phyloP scores from a whole-genome alignment of 2,797 vertebrate species.

The Oreortyx pictus region DNA sequence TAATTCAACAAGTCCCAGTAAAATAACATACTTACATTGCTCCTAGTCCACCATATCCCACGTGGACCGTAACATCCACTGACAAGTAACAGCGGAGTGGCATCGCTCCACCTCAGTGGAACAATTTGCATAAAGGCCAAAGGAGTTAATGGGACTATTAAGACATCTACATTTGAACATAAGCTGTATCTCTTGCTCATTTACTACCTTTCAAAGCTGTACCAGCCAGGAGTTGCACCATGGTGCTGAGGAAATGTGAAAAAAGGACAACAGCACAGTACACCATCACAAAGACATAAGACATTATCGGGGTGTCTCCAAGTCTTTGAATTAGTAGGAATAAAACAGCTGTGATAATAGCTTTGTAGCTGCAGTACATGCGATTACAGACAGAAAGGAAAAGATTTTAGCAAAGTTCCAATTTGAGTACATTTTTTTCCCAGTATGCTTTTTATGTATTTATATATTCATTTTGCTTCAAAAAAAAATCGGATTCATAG shows the following conservation, averaged over 20 bases:
- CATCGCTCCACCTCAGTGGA: neutral
- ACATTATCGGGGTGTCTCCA: neutral
- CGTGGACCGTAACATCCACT: neutral
- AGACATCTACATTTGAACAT: neutral
- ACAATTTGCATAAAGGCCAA: neutral
- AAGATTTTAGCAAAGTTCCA: neutral
- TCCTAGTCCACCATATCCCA: neutral
- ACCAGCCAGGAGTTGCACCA: neutral
- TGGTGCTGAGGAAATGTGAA: neutral
- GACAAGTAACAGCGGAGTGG: neutral
- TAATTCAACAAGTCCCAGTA: neutral
- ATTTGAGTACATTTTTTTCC: neutral
- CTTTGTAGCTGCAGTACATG: neutral
- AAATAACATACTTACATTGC: neutral
- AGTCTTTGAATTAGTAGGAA: neutral
- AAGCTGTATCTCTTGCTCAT: neutral
- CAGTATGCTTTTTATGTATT: neutral
- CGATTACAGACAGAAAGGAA: neutral
- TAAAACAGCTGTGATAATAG: neutral
- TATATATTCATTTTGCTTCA: neutral
- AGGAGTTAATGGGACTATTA: neutral
- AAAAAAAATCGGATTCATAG: neutral
- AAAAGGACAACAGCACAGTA: neutral
- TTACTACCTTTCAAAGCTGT: neutral
- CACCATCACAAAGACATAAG: neutral